Conservation (phyloP, 2,113 vertebrate species). For the Camarhynchus parvulus region DNA sequence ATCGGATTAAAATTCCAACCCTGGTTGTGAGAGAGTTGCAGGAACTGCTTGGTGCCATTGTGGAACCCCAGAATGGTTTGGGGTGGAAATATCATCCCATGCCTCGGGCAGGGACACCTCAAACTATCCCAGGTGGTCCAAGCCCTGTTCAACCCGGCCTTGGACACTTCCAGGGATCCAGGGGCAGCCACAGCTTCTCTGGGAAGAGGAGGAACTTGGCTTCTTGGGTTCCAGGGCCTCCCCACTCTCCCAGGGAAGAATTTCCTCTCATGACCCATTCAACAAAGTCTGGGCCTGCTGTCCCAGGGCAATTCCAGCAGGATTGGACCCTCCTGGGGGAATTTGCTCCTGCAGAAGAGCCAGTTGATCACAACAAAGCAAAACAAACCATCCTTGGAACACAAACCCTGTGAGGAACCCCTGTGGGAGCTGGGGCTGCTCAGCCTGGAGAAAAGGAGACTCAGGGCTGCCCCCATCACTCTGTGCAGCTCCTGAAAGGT, state of each 20-base stretch:
- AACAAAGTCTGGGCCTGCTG: rapidly evolving
- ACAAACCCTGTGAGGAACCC: no score
- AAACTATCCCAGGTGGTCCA: rapidly evolving
- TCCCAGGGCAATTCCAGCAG: neutral
- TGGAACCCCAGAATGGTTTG: neutral
- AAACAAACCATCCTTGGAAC: neutral
- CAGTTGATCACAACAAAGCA: rapidly evolving
- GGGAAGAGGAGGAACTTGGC: neutral
- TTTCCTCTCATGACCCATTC: neutral
- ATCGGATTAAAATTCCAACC: neutral
- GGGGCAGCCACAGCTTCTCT: neutral
- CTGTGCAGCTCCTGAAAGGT: no score
- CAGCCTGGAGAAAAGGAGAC: no score
- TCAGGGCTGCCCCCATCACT: no score
- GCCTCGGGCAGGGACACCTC: neutral
- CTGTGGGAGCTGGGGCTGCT: no score
- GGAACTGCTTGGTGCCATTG: rapidly evolving
- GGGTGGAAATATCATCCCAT: neutral
- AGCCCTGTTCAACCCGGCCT: rapidly evolving
- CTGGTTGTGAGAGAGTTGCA: no score
- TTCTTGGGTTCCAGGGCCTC: neutral
- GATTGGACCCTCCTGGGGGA: neutral
- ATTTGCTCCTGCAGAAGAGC: neutral
- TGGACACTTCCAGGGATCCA: neutral
- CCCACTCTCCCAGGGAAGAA: rapidly evolving